Base-by-base conservation (phyloP, 2,797 vertebrate genomes). In the Neosilurus mollespiculum region DNA sequence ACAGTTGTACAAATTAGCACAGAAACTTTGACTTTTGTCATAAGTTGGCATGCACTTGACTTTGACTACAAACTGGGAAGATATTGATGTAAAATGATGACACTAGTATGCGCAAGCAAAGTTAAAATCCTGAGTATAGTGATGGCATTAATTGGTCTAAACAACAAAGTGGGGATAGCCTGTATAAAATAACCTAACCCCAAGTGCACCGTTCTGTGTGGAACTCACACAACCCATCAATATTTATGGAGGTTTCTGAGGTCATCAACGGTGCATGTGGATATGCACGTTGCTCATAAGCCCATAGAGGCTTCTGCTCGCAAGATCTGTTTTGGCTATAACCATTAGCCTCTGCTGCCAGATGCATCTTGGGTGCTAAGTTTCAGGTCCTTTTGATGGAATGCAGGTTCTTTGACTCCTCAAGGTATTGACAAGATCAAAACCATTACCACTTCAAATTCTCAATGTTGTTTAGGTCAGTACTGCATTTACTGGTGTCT, bases 391-490 rank as follows among this genome's bases (percentile, higher is more conserved):
- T 88, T 67, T 4, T 80, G 58, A 66, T 76, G 67, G 58, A 78
- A 53, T 49, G 18, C 54, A 67, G 58, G 58, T 81, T 84, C 59
- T 87, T 88, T 56, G 72, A 86, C 83, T 85, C 71, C 62, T 58
- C 79, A 84, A 69, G 51, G 56, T 62, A 30, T 51, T 85, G 67
- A 80, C 67, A 85, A 87, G 83, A 82, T 87, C 86, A 87, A 15
- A 54, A 37, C 72, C 56, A 73, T 43, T 20, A 69, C 11, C 69
- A 53, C 22, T 51, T 71, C 22, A 51, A 71, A 71, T 49, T n/a
- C 1, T 69, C 34, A 69, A 69, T 20, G 69, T 71, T 51, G n/a
- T 22, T 51, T 22, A 71, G 43, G n/a, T 71, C 43, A 71, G 1
- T 5, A 8, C 11, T 71, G 12, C 22, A 71, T 71, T 71, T 53